phyloP scores from a whole-genome alignment of 1,140 invertebrate species.

The Diuraphis noxia region DNA sequence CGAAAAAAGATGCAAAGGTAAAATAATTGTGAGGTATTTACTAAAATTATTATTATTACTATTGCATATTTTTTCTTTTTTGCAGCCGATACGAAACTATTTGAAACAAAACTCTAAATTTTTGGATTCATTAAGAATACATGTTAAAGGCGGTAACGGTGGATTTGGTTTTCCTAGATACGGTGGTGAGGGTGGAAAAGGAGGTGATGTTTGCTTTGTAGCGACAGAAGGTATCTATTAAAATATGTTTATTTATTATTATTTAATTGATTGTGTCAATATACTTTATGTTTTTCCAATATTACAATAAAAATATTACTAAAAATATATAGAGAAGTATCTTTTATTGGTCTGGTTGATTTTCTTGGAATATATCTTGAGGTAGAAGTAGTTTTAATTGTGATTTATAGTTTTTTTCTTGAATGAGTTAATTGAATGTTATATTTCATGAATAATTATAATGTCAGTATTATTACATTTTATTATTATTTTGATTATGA shows the following conservation, averaged over 20 bases:
- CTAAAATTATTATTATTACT: not conserved
- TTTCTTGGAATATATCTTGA: no score
- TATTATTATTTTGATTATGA: no score
- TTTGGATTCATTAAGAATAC: constrained; percentile 57
- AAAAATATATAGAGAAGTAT: no score
- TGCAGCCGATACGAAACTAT: constrained; percentile 32
- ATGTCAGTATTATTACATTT: no score
- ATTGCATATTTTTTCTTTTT: not conserved
- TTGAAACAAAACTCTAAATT: constrained; percentile 55
- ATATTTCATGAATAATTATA: no score
- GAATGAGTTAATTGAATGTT: no score
- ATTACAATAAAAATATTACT: not conserved
- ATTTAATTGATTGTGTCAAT: not conserved
- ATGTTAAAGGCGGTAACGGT: constrained; percentile 62
- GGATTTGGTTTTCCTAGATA: constrained; percentile 76
- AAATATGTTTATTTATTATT: constrained; percentile 7
- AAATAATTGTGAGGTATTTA: not conserved
- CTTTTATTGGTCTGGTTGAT: not conserved
- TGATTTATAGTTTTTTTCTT: no score
- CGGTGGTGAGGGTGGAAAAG: constrained; percentile 83
- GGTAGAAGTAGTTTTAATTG: no score
- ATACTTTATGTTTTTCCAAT: not conserved
- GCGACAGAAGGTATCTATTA: constrained; percentile 65
- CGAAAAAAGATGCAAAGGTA: constrained; percentile 6
- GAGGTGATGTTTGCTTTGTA: constrained; percentile 77